Percentiles rank a stretch among this genome's conserved stretches.
These are phyloP conservation scores for Himalopsyche kuldschensis DNA, from an alignment of 2,888 invertebrate species.

Conservation along the genomic window DNA sequence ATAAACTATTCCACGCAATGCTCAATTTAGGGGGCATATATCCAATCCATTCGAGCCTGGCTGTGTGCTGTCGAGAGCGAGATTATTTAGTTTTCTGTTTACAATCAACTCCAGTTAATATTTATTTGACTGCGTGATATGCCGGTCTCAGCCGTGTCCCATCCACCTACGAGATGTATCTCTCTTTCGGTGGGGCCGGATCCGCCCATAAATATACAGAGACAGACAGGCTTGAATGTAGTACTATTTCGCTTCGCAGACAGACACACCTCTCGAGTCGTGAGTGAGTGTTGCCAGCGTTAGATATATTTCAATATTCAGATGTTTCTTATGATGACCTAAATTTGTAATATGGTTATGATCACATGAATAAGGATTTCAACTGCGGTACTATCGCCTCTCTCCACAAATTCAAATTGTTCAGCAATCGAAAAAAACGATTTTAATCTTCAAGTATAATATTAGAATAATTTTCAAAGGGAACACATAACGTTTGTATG, in stretches of 20 bases:
- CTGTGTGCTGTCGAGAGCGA: not conserved
- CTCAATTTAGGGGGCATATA: too few relatives aligned
- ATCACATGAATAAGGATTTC: too few relatives aligned
- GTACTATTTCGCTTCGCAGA: not conserved
- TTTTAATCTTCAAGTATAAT: too few relatives aligned
- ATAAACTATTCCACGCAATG: too few relatives aligned
- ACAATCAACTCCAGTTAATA: not conserved
- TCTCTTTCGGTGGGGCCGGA: not conserved
- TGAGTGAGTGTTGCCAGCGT: not conserved
- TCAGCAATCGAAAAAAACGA: too few relatives aligned
- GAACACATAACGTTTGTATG: too few relatives aligned
- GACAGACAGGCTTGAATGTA: not conserved
- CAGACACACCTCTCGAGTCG: not conserved
- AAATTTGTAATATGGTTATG: too few relatives aligned
- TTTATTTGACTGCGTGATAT: not conserved
- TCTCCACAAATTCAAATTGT: too few relatives aligned
- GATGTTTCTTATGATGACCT: not conserved
- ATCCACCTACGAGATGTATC: not conserved
- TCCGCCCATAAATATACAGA: not conserved
- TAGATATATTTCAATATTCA: not conserved
- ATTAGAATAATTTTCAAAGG: too few relatives aligned
- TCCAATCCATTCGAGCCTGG: not conserved
- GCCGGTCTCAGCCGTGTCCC: not conserved
- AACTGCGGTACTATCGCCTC: too few relatives aligned
- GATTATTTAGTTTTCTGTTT: not conserved